phyloP scores from a whole-genome alignment of 1,140 invertebrate species.

The Globodera rostochiensis region DNA sequence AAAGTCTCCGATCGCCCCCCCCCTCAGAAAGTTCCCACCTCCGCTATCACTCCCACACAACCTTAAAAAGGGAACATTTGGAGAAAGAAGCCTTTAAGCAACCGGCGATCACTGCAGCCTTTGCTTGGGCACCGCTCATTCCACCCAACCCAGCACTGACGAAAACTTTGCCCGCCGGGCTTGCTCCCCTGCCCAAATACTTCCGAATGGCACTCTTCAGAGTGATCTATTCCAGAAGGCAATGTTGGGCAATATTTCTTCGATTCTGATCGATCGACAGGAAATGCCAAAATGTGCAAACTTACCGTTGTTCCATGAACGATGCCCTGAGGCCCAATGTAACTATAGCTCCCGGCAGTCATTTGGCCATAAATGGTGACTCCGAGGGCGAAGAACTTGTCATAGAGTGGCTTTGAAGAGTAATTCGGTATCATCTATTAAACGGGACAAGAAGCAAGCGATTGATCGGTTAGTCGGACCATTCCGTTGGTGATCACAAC shows the following conservation, averaged over 20 bases:
- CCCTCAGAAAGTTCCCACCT: slow-evolving; percentile 67
- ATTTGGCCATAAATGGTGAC: slow-evolving; percentile 72
- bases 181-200: slow-evolving; percentile 68
- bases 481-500: slow-evolving; percentile 76
- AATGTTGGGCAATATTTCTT: not conserved
- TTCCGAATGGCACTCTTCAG: slow-evolving; percentile 74
- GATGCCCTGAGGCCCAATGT: slow-evolving; percentile 77
- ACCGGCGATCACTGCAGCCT: slow-evolving; percentile 74
- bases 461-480: slow-evolving; percentile 65
- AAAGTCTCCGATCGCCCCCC: slow-evolving; percentile 62
- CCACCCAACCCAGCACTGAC: slow-evolving; percentile 73
- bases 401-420: slow-evolving; percentile 70
- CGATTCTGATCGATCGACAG: not conserved
- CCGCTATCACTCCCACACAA: slow-evolving; percentile 73
- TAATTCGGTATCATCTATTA: slow-evolving; percentile 73
- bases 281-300: slow-evolving; percentile 9
- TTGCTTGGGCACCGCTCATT: slow-evolving; percentile 76
- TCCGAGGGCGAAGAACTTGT: slow-evolving; percentile 73
- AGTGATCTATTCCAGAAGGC: slow-evolving; percentile 70
- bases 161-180: slow-evolving; percentile 72
- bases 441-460: slow-evolving; percentile 31
- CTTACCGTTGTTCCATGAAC: slow-evolving; percentile 75
- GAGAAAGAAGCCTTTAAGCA: slow-evolving; percentile 62
- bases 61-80: not conserved
- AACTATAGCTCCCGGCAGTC: slow-evolving; percentile 75